Evolutionary conservation across 2,888 invertebrate species (phyloP).

Genomic region (Troides oblongomaculatus): DNA sequence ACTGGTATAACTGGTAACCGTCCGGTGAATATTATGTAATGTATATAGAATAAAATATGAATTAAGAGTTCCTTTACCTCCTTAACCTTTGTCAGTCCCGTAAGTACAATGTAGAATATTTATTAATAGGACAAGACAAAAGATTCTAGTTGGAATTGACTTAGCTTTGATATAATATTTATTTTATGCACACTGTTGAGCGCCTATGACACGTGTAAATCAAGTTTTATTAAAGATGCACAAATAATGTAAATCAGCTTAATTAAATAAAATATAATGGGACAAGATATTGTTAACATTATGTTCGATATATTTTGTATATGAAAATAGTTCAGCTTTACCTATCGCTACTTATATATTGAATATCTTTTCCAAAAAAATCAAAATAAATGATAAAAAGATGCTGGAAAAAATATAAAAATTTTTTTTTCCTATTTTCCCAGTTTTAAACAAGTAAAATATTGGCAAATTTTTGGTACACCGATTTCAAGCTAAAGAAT

Average conservation of each 20-base stretch:
- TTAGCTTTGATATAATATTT: not conserved
- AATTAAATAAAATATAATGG: conserved; percentile 27
- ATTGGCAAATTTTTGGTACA: no score
- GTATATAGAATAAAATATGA: not conserved
- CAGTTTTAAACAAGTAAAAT: no score
- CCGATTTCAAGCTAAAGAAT: no score
- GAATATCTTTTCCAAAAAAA: no score
- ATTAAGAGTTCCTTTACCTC: not conserved
- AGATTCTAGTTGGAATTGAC: not conserved
- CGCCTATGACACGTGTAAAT: not conserved
- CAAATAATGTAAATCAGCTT: conserved; percentile 12
- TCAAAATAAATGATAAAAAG: not conserved
- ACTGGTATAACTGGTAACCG: not conserved
- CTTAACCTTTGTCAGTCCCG: not conserved
- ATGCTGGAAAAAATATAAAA: not conserved
- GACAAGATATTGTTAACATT: conserved; percentile 14
- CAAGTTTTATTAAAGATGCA: conserved; percentile 8
- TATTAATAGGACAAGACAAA: not conserved
- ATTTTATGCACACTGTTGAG: not conserved
- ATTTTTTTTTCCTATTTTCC: no score
- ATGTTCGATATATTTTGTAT: not conserved
- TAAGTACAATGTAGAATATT: not conserved
- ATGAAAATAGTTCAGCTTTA: not conserved
- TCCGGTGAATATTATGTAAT: not conserved
- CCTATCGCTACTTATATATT: not conserved